Conservation (phyloP, 2,888 invertebrate genomes). For the Lasioglossum vierecki region DNA sequence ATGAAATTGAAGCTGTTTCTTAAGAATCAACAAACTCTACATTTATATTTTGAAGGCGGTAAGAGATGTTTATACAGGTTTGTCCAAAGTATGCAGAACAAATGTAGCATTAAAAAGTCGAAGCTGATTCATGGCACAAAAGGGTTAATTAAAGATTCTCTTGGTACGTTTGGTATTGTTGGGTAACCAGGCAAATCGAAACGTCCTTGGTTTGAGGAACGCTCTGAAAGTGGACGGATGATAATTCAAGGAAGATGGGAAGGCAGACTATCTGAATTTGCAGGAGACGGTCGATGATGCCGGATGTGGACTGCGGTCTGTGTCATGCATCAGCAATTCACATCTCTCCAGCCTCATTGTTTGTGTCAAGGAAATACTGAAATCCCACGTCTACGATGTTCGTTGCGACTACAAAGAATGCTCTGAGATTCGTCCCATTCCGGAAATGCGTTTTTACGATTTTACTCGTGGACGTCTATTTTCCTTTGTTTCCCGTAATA, state of each 20-base stretch:
- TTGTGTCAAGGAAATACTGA: conserved; percentile 69
- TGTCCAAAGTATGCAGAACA: background rate
- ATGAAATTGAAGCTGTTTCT: background rate
- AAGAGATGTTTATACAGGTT: background rate
- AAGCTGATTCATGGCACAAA: background rate
- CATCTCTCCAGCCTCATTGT: conserved; percentile 70
- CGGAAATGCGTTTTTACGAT: conserved; percentile 57
- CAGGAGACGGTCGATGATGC: conserved; percentile 72
- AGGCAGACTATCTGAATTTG: conserved; percentile 67
- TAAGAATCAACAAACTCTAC: background rate
- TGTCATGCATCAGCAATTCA: conserved; percentile 82
- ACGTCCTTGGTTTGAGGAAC: conserved; percentile 64
- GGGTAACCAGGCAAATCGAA: background rate
- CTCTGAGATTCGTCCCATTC: conserved; percentile 34
- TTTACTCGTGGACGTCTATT: conserved; percentile 37
- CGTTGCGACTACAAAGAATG: conserved; percentile 32
- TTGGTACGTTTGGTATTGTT: background rate
- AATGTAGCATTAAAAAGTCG: background rate
- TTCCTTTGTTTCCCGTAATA: conserved; percentile 34
- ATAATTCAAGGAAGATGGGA: conserved; percentile 66
- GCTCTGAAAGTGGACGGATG: conserved; percentile 64
- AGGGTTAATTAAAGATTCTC: conserved; percentile 1
- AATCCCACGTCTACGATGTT: conserved; percentile 57
- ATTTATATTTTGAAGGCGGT: background rate
- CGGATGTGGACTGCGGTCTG: conserved; percentile 84